Percentiles rank a stretch among this genome's conserved stretches.
Evolutionary conservation across 37 sponge, comb jelly and placozoan genomes (phyloP).

Genomic region (Dysidea cf. avara): DNA sequence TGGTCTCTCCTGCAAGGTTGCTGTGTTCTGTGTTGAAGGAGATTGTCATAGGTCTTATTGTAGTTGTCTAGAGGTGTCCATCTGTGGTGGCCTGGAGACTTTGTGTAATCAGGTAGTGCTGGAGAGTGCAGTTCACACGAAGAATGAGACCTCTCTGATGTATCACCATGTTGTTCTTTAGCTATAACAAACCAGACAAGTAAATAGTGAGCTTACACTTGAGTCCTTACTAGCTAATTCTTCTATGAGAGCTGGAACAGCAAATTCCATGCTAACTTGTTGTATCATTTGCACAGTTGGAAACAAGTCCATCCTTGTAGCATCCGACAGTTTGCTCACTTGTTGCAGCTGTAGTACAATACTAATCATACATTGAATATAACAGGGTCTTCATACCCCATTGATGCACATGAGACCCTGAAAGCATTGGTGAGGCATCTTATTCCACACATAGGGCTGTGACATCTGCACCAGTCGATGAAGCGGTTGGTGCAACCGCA

Average conservation of each 20-base stretch:
- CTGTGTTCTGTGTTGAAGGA: slow-evolving; percentile 20
- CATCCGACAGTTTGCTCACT: slow-evolving; percentile 27
- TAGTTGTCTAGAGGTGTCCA: slow-evolving; percentile 72
- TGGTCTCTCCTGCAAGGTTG: slow-evolving; percentile 23
- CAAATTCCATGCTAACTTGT: slow-evolving; percentile 50
- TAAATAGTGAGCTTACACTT: too few species aligned
- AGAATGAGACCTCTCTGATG: background rate
- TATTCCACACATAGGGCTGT: slow-evolving; percentile 47
- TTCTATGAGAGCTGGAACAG: slow-evolving; percentile 16
- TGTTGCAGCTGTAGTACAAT: slow-evolving; percentile 10
- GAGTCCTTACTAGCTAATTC: slow-evolving; percentile 12
- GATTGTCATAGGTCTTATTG: slow-evolving; percentile 50
- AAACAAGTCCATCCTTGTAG: slow-evolving; percentile 33
- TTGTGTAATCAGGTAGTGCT: too few species aligned
- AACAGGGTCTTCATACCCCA: slow-evolving; percentile 29
- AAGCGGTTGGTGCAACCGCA: slow-evolving; percentile 64
- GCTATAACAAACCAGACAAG: too few species aligned
- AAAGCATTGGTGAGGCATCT: slow-evolving; percentile 48
- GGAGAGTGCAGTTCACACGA: too few species aligned
- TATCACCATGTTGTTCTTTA: background rate
- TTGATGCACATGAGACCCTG: slow-evolving; percentile 65
- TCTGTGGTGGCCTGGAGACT: background rate
- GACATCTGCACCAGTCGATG: slow-evolving; percentile 51
- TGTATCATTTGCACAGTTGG: slow-evolving; percentile 49
- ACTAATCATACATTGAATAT: background rate